Evolutionary conservation across 2,888 invertebrate genomes (phyloP).

Genomic region (Artemia sinica): DNA sequence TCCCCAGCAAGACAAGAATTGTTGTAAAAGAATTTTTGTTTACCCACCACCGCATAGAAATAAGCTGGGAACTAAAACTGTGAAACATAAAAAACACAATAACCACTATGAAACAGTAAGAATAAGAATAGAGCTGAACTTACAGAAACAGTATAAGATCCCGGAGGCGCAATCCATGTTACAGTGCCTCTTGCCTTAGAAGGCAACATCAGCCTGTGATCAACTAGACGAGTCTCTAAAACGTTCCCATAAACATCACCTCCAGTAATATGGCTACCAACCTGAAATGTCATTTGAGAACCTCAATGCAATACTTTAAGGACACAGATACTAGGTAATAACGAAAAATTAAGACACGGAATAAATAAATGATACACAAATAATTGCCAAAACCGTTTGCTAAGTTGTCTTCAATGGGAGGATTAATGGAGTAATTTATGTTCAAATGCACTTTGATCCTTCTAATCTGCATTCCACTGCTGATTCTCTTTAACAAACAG

Average conservation of each 20-base stretch:
- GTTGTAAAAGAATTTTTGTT: no score
- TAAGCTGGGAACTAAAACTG: no score
- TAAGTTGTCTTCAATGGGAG: no score
- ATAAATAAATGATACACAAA: not conserved
- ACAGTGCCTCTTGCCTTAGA: constrained; percentile 91
- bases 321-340: not conserved
- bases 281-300: constrained; percentile 34
- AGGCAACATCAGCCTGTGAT: constrained; percentile 87
- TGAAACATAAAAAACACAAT: no score
- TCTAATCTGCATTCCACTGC: no score
- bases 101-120: no score
- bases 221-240: constrained; percentile 90
- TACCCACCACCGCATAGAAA: no score
- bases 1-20: no score
- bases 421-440: no score
- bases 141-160: constrained; percentile 81
- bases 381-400: no score
- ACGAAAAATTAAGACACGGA: not conserved
- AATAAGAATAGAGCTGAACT: constrained; percentile 31
- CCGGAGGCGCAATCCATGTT: constrained; percentile 78
- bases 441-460: no score
- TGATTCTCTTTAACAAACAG: no score
- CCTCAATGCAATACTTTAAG: not conserved
- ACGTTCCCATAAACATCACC: constrained; percentile 92
- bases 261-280: constrained; percentile 94